phyloP scores from a whole-genome alignment of 2,888 invertebrate species.

The Frankliniella fusca region DNA sequence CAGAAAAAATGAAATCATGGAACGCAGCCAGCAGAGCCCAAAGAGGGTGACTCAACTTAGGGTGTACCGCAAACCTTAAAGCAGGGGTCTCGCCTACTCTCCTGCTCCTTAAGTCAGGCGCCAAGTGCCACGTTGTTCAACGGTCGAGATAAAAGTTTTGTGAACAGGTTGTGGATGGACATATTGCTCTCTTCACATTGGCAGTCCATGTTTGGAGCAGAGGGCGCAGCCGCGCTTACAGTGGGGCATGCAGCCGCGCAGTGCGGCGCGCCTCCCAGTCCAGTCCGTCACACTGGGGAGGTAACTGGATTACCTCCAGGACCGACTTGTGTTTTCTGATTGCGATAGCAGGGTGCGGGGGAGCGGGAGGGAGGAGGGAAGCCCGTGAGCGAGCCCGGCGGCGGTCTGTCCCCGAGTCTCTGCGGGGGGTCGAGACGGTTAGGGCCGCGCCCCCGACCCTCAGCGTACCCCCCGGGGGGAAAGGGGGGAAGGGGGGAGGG shows the following conservation, averaged over 20 bases:
- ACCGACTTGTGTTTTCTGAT: conserved; percentile 1
- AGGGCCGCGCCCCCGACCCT: background rate
- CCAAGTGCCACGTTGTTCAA: no score
- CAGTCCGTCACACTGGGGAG: background rate
- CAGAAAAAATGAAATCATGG: no score
- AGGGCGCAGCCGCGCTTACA: background rate
- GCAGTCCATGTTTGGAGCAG: background rate
- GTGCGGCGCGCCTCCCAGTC: background rate
- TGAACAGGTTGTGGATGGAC: no score
- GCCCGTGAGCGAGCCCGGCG: background rate
- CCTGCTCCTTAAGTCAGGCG: no score
- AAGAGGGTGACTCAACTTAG: no score
- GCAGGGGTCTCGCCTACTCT: no score
- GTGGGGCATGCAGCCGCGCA: background rate
- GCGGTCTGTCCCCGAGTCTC: background rate
- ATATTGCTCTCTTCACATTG: no score
- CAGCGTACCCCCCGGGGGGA: no score
- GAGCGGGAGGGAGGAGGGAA: background rate
- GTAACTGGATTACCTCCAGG: background rate
- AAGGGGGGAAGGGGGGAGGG: no score
- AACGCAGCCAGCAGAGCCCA: no score
- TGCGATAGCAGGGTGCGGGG: background rate
- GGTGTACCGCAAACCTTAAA: no score
- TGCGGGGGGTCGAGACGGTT: background rate
- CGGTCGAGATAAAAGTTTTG: no score